Base-by-base conservation (phyloP, 2,797 vertebrate genomes). In the Phrynocephalus forsythii region DNA sequence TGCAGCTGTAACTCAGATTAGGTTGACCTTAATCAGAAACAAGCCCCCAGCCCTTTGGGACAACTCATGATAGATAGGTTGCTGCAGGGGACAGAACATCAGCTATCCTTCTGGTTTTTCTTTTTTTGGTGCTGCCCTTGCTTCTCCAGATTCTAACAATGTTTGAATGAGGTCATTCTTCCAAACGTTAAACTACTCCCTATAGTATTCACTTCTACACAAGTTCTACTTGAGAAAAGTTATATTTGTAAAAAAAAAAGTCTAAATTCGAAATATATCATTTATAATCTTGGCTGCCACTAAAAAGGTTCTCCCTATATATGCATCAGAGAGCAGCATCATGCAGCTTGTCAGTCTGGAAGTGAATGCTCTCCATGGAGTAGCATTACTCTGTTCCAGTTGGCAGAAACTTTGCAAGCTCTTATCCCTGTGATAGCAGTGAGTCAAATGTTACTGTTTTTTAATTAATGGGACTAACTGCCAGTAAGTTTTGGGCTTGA, bases 1-100 rank as follows among this genome's bases (percentile, higher is more conserved):
- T 92, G 93, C 89, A 88, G 94, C 94, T 94, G 92, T 95, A 96
- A 94, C 93, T 95, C 95, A 95, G 93, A 95, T 94, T 95, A 94
- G 93, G 93, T 95, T 94, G 95, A 90, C 88, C 86, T 91, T 88
- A 88, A 88, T 88, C 56, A 80, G 69, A 88, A 88, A 79, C 87
- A 84, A 87, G 88, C 91, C 92, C 52, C 52, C 52, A 9, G 8
- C 52, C 52, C 52, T 93, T 93, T 93, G 92, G 94, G 94, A 95
- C 95, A 95, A 90, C 88, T 89, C 86, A 86, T 79, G 89, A 95
- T 93, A 92, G 92, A 96, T 80, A 80, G 94, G 94, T 93, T 79
- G 87, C 68, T 94, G 82, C 92, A 92, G 79, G 88, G 82, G 71
- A 87, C 48, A 84, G 60, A 90, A 76, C 71, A 26, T 87, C 76